Percentiles rank a stretch among this genome's conserved stretches.
Evolutionary conservation across 2,888 invertebrate species (phyloP).

Genomic region (Sinohyriopsis cumingii): DNA sequence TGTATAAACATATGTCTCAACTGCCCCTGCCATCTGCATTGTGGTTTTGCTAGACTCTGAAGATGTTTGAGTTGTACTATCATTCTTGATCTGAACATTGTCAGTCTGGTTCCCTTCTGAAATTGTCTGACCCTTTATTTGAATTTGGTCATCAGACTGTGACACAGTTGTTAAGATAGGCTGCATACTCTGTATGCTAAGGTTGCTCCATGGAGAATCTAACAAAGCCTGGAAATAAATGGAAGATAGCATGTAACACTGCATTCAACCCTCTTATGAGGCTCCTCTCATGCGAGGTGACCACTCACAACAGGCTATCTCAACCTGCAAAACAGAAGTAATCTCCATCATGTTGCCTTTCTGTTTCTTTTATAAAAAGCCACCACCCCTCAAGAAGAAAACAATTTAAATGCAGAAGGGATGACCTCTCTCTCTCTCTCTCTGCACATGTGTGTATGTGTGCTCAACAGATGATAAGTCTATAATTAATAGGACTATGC

Average conservation of each 20-base stretch:
- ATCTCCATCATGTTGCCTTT: background rate
- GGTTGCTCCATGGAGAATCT: constrained; percentile 52
- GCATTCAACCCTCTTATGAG: background rate
- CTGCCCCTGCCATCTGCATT: constrained; percentile 7
- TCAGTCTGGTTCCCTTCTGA: background rate
- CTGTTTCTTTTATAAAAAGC: no score
- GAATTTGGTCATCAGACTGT: constrained; percentile 24
- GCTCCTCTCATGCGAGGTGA: background rate
- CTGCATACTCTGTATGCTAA: constrained; percentile 58
- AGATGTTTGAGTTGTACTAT: background rate
- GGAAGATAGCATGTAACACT: background rate
- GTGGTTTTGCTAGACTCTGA: constrained; percentile 12
- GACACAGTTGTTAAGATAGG: constrained; percentile 34
- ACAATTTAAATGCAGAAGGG: no score
- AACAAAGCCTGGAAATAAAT: constrained; percentile 19
- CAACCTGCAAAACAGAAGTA: background rate
- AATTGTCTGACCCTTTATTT: constrained; percentile 5
- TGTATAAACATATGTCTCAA: constrained; percentile 30
- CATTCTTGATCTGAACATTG: constrained; percentile 7
- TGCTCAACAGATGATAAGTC: no score
- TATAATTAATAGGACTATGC: no score
- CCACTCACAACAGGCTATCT: no score
- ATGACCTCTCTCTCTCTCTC: no score
- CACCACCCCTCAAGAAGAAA: no score
- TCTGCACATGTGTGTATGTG: no score